Conservation (phyloP, 2,113 vertebrate genomes). For the Dinomys branickii region DNA sequence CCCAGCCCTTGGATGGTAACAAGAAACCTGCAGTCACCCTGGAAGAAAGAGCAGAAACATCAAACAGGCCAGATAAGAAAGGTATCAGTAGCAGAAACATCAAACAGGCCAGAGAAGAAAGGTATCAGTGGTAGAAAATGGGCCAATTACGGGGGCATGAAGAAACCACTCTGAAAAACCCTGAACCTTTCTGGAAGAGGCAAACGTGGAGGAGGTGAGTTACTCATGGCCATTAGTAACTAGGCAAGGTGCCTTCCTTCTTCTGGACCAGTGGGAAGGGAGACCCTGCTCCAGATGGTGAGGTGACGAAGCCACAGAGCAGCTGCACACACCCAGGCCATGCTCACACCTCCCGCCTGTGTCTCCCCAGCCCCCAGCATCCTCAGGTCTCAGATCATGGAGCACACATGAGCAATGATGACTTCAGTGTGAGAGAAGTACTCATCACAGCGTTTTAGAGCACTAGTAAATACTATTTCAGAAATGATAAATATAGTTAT, state of each 20-base stretch:
- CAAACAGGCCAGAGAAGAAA: not conserved
- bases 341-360: accelerated
- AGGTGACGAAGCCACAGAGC: not conserved
- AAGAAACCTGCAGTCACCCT: not conserved
- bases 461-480: not conserved
- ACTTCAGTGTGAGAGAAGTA: not conserved
- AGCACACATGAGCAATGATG: not conserved
- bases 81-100: not conserved
- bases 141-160: not conserved
- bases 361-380: not conserved
- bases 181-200: not conserved
- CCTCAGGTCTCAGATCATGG: not conserved
- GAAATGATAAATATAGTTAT: not conserved
- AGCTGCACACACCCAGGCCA: not conserved
- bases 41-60: not conserved
- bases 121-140: not conserved
- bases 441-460: not conserved
- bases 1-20: not conserved
- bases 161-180: not conserved
- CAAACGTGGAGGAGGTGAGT: not conserved
- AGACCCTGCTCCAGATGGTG: accelerated
- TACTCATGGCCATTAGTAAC: not conserved
- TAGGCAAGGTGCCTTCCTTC: not conserved
- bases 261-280: accelerated
- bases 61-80: not conserved